These are phyloP conservation scores for Calephelis virginiensis DNA, from an alignment of 1,140 invertebrate species.

Conservation along the genomic window DNA sequence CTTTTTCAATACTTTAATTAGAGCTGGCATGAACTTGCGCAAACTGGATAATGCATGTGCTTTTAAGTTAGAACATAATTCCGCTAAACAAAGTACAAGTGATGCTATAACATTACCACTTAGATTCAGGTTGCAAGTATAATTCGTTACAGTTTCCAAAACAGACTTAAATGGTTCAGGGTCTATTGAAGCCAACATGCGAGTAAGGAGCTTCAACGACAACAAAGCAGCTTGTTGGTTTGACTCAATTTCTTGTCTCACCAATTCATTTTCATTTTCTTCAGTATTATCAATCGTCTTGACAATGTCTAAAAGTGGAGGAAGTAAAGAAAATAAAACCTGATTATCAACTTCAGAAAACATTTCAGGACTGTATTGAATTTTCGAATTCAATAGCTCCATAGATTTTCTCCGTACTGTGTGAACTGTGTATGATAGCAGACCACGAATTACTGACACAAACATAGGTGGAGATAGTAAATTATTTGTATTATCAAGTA, in stretches of 20 bases:
- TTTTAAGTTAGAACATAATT: conserved; percentile 86
- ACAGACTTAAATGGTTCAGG: conserved; percentile 83
- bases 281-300: conserved; percentile 76
- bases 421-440: conserved; percentile 84
- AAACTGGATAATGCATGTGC: conserved; percentile 85
- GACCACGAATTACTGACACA: conserved; percentile 84
- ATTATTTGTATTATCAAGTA: conserved; percentile 87
- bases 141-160: conserved; percentile 81
- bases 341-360: conserved; percentile 73
- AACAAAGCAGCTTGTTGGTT: conserved; percentile 90
- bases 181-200: conserved; percentile 81
- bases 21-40: conserved; percentile 88
- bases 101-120: conserved; percentile 85
- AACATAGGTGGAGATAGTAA: conserved; percentile 88
- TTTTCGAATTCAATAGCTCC: conserved; percentile 89
- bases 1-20: conserved; percentile 81
- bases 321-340: conserved; percentile 80
- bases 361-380: conserved; percentile 84
- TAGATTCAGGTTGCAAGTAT: conserved; percentile 80
- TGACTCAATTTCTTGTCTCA: conserved; percentile 79
- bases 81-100: conserved; percentile 88
- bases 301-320: conserved; percentile 82
- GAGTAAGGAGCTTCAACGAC: conserved; percentile 88
- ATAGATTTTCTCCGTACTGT: conserved; percentile 88
- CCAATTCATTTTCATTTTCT: conserved; percentile 56